phyloP scores from a whole-genome alignment of 2,888 invertebrate species.

The Auanema sp. region DNA sequence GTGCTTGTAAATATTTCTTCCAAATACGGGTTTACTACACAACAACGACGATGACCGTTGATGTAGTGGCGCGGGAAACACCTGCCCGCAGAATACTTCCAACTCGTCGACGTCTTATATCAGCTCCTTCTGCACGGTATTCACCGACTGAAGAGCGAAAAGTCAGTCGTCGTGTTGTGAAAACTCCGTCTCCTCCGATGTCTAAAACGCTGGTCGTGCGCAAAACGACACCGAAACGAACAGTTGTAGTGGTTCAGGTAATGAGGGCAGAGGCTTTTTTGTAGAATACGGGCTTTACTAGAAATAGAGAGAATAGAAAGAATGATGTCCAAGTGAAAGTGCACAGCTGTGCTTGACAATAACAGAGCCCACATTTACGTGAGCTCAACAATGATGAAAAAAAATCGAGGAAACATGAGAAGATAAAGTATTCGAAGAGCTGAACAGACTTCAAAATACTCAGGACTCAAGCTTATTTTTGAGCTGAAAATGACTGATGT shows the following conservation, averaged over 20 bases:
- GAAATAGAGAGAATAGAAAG: neutral
- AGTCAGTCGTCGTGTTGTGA: constrained; percentile 2
- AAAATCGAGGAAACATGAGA: too few species aligned
- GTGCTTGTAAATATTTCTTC: too few species aligned
- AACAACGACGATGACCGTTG: constrained; percentile 7
- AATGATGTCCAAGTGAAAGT: too few species aligned
- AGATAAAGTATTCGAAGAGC: too few species aligned
- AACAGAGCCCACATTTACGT: too few species aligned
- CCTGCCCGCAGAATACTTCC: constrained; percentile 17
- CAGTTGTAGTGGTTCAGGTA: constrained; percentile 1
- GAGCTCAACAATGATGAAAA: too few species aligned
- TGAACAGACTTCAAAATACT: too few species aligned
- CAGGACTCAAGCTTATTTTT: too few species aligned
- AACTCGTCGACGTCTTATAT: constrained; percentile 18
- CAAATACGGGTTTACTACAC: too few species aligned
- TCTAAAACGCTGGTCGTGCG: constrained; percentile 11
- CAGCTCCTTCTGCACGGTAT: constrained; percentile 14
- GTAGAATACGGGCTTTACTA: neutral
- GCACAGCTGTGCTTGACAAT: too few species aligned
- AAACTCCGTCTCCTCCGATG: constrained; percentile 11
- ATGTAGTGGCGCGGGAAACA: constrained; percentile 3
- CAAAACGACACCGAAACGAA: constrained; percentile 5
- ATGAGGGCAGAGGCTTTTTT: too few species aligned
- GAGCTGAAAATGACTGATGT: too few species aligned
- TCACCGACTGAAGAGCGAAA: constrained; percentile 17